Percentiles rank a stretch among this genome's conserved stretches.
Conservation (phyloP, 2,797 vertebrate genomes). For the Carduelis carduelis region DNA sequence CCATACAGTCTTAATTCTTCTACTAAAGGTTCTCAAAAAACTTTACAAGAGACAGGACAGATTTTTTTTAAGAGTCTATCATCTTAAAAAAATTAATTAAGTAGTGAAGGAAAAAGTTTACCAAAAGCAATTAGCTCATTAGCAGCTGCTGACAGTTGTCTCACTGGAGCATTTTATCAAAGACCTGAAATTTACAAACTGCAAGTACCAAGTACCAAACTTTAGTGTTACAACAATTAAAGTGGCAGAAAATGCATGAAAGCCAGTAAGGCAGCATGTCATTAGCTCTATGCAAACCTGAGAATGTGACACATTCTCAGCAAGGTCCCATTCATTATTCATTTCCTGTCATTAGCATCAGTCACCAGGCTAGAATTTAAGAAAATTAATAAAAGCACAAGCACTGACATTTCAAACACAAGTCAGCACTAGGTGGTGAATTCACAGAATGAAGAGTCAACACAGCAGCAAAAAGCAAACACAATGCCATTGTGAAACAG, state of each 20-base stretch:
- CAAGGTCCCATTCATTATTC: neutral
- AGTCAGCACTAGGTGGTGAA: neutral
- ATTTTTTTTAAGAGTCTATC: neutral
- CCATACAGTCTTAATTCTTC: neutral
- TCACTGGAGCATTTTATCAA: neutral
- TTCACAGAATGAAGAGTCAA: neutral
- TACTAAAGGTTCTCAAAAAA: neutral
- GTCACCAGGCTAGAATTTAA: neutral
- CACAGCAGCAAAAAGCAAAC: neutral
- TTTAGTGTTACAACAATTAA: neutral
- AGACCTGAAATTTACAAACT: neutral
- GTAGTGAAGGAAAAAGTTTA: neutral
- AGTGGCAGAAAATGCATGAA: neutral
- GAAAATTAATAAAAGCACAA: neutral
- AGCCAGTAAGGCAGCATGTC: neutral
- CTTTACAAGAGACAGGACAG: neutral
- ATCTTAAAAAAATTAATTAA: neutral
- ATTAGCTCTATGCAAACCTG: neutral
- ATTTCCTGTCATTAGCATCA: slow-evolving; percentile 29
- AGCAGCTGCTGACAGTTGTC: neutral
- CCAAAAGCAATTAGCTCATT: neutral
- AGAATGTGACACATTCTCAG: neutral
- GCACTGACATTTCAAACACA: neutral
- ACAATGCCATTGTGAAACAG: neutral
- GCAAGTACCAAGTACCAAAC: neutral